Evolutionary conservation across 2,113 vertebrate species (phyloP).

Genomic region (Picathartes gymnocephalus): DNA sequence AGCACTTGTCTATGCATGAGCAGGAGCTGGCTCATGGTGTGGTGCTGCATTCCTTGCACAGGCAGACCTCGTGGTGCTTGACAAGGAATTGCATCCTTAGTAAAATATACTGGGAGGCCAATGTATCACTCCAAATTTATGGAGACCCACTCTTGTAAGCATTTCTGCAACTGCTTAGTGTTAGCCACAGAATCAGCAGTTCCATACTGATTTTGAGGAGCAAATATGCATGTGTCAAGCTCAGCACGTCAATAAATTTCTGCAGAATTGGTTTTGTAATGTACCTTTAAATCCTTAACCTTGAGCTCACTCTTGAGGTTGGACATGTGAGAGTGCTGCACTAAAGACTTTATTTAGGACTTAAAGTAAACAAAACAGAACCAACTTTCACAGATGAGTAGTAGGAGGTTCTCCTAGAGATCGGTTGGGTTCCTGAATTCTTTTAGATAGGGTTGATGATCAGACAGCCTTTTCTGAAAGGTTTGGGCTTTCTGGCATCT

Average conservation of each 20-base stretch:
- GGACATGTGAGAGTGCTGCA: background rate
- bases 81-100: background rate
- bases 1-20: constrained; percentile 15
- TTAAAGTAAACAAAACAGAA: background rate
- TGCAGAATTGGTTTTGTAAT: background rate
- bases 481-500: background rate
- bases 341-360: background rate
- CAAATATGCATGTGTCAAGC: background rate
- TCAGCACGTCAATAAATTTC: background rate
- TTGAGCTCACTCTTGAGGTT: background rate
- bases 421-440: background rate
- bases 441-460: background rate
- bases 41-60: background rate
- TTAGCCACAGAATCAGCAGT: background rate
- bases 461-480: background rate
- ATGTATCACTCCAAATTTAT: background rate
- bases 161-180: background rate
- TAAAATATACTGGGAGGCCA: background rate
- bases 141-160: background rate
- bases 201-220: background rate
- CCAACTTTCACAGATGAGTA: background rate
- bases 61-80: background rate
- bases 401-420: background rate
- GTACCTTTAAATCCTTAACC: background rate
- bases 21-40: background rate